Evolutionary conservation across 1,140 invertebrate species (phyloP).

Genomic region (Battus philenor): DNA sequence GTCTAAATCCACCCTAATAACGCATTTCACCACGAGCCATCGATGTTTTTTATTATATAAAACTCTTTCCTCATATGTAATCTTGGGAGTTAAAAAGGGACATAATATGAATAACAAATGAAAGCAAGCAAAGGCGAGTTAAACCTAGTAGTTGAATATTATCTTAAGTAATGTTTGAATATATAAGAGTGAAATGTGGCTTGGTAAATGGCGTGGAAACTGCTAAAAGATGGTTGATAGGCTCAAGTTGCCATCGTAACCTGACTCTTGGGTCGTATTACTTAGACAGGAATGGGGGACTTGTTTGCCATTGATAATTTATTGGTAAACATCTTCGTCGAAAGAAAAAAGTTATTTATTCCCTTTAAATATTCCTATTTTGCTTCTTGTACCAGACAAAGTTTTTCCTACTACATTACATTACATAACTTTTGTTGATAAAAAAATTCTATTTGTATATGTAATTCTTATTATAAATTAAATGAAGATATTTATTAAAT

Average conservation of each 20-base stretch:
- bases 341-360: conserved; percentile 16
- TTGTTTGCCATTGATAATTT: conserved; percentile 49
- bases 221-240: conserved; percentile 43
- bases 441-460: too few relatives aligned
- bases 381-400: too few relatives aligned
- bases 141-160: conserved; percentile 3
- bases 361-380: conserved; percentile 14
- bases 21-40: neutral
- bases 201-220: conserved; percentile 50
- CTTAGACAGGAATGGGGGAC: conserved; percentile 26
- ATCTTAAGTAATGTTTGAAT: conserved; percentile 11
- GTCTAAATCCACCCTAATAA: too few relatives aligned
- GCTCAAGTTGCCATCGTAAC: conserved; percentile 20
- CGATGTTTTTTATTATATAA: too few relatives aligned
- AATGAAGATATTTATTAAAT: too few relatives aligned
- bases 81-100: too few relatives aligned
- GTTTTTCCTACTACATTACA: too few relatives aligned
- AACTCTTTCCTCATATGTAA: neutral
- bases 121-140: too few relatives aligned
- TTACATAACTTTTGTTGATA: too few relatives aligned
- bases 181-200: conserved; percentile 24
- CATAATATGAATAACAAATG: too few relatives aligned
- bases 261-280: conserved; percentile 11
- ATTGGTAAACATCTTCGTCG: conserved; percentile 33
- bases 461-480: too few relatives aligned